Evolutionary conservation across 2,888 invertebrate genomes (phyloP), one percentile per base, ranked within the genome.

Genomic region (Chaetogeoica ovagalla): DNA sequence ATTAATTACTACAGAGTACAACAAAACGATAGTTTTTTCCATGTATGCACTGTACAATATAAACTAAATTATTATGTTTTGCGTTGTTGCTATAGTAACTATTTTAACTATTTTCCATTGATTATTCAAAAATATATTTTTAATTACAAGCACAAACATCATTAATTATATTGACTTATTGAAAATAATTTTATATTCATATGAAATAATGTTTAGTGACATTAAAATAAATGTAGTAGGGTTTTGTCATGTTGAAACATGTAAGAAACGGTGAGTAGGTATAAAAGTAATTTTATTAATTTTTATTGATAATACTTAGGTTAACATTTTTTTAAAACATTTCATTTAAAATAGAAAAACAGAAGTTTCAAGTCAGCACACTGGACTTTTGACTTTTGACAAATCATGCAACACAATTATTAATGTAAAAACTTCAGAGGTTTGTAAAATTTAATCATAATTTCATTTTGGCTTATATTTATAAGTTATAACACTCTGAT

Each of bases 131-230:
- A 43, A 9, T 43, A 43, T 43, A 9, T 13, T 48, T 48, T 48
- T 48, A 48, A 15, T 13, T 15, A 13, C 1, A 13, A 9, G 1
- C 48, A 15, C 15, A 48, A 48, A 2, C 3, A 15, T 48, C 9
- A 11, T 11, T 37, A 37, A 19, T 2, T 59, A 59, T 21, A 59
- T 59, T 21, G 48, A 7, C 6, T 43, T 43, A 43, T 9, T 43
- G 1, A 9, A 65, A 43, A 39, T 65, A 65, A n/a, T 43, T 65
- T 43, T 39, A 21, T 39, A 8, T 69, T 19, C 52, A 69, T 21
- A 37, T 30, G 2, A 30, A 19, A 52, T n/a, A 55, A 79, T 79
- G 79, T 79, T 79, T 23, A 79, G 23, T 30, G 79, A 79, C 23
- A 71, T 71, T 9, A 43, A 39, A 48, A 23, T 55, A 2, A 19